Base-by-base conservation (phyloP, 2,888 invertebrate species). In the Mesorhabditis spiculigera region DNA sequence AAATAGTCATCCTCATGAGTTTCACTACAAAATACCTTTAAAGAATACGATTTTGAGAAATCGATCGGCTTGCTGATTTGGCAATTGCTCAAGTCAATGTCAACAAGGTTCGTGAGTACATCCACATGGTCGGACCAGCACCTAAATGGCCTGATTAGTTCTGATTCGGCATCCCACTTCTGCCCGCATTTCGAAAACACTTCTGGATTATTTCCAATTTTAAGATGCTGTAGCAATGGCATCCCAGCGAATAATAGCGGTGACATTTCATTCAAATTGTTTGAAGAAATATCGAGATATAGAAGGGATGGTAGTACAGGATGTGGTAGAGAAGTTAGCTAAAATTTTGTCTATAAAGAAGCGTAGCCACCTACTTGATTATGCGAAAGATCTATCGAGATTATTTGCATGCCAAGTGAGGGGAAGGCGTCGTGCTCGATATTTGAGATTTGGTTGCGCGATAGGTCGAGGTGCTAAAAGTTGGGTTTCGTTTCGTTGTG, bases 291-390 rank as follows among this genome's bases (percentile, higher is more conserved):
- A 71, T 83, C 83, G 16, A 83, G 72, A 16, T 78, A 76, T 8
- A 77, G 73, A 10, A 83, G 77, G n/a, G 81, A 80, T 16, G 81
- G 81, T 42, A 82, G 75, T 44, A 81, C 74, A 4, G 81, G 78
- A 66, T 78, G 78, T 13, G 78, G 78, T n/a, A 78, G 74, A n/a
- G 70, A 65, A 41, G 74, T 71, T 8, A 78, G 68, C 63, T n/a
- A 8, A 63, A 28, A 6, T 63, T 1, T 16, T 63, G 63, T 8
- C 41, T 8, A 16, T 50, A 13, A 10, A 10, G 50, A 13, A 10
- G 13, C 13, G 13, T 8, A 13, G 8, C n/a, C n/a, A n/a, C 10
- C 41, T 16, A n/a, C 63, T 67, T 77, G 78, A 62, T 77, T 78
- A 41, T 71, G 73, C 5, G 71, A 72, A 4, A 78, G 61, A 63